A percentile compares a stretch with the other conserved stretches of the same genome.
Conservation (phyloP, 2,888 invertebrate genomes). For the Agriopis marginaria region DNA sequence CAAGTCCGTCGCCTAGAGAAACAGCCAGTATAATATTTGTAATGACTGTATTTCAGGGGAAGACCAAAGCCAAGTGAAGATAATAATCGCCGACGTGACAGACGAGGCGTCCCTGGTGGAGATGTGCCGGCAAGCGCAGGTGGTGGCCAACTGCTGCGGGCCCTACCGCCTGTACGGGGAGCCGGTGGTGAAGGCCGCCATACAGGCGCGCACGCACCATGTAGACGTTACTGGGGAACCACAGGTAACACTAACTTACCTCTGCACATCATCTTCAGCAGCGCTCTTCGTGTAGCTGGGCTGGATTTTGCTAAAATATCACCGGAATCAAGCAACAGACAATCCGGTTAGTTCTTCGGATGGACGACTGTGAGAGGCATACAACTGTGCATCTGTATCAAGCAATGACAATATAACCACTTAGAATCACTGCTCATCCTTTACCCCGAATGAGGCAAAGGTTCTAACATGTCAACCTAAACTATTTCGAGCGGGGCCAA, state of each 20-base stretch:
- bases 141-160: conserved; percentile 97
- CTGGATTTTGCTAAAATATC: no score
- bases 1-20: not conserved
- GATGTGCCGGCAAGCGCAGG: conserved; percentile 93
- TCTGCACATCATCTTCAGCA: not conserved
- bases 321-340: no score
- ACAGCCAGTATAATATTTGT: not conserved
- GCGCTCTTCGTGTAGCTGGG: not conserved
- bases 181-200: conserved; percentile 94
- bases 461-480: no score
- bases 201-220: conserved; percentile 92
- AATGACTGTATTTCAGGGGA: conserved; percentile 47
- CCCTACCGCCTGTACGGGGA: conserved; percentile 96
- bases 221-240: conserved; percentile 98
- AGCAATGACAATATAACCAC: no score
- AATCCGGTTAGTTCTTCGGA: no score
- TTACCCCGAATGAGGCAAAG: no score
- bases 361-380: no score
- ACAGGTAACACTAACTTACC: conserved; percentile 76
- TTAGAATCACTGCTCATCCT: no score
- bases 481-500: no score
- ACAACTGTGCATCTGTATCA: no score
- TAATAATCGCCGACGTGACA: conserved; percentile 92
- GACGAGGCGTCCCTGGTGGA: conserved; percentile 90
- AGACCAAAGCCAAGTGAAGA: conserved; percentile 86